These are phyloP conservation scores for Nylanderia fulva DNA, from an alignment of 1,140 invertebrate genomes.

Conservation along the genomic window DNA sequence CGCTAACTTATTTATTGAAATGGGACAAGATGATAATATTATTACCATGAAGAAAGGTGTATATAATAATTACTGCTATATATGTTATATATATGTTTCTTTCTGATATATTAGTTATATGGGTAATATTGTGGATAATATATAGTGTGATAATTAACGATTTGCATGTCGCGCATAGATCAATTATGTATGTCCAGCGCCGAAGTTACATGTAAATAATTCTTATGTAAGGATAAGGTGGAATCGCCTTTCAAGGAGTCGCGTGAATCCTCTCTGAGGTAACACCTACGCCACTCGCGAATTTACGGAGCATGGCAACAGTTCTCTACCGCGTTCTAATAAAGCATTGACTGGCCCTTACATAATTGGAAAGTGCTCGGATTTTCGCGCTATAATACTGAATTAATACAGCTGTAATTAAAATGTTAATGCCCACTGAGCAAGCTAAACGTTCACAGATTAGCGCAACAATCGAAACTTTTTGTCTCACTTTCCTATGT, in stretches of 20 bases:
- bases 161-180: background rate
- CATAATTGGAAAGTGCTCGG: slow-evolving; percentile 79
- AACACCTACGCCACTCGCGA: slow-evolving; percentile 60
- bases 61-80: background rate
- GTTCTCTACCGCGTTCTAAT: slow-evolving; percentile 72
- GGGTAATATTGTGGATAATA: background rate
- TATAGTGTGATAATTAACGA: background rate
- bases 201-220: slow-evolving; percentile 29
- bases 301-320: slow-evolving; percentile 77
- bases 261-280: slow-evolving; percentile 37
- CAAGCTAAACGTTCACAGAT: slow-evolving; percentile 67
- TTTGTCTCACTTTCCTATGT: slow-evolving; percentile 16
- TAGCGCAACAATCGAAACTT: slow-evolving; percentile 69
- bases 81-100: background rate
- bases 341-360: slow-evolving; percentile 75
- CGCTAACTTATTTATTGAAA: background rate
- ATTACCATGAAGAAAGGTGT: background rate
- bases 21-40: background rate
- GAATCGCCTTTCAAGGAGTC: slow-evolving; percentile 63
- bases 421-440: slow-evolving; percentile 74
- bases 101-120: background rate
- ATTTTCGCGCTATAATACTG: slow-evolving; percentile 74
- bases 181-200: background rate
- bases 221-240: slow-evolving; percentile 47
- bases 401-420: slow-evolving; percentile 75